Base-by-base conservation (phyloP, 2,797 vertebrate species). In the Sebastes minor region DNA sequence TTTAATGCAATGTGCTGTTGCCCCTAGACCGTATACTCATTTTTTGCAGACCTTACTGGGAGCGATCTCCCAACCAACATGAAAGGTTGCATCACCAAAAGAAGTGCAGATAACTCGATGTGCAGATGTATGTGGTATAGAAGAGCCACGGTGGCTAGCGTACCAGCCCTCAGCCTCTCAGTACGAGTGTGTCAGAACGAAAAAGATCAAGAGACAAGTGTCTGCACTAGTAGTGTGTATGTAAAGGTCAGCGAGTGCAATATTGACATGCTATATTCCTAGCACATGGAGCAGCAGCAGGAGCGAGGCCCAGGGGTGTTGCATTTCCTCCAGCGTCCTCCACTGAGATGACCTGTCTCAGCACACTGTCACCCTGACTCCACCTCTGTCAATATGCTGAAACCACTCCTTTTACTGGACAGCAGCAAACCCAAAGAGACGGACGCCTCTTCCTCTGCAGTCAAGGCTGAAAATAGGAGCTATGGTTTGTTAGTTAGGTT, bases 351-450 rank as follows among this genome's bases (percentile, higher is more conserved):
- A 89, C 90, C 91, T 92, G 86, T 75, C 91, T 94, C 89, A 86
- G 91, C 91, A 86, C 75, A 83, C 83, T 89, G 83, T 91, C 89
- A 88, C 88, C 89, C 91, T 90, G 90, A 91, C 86, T 89, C 87
- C 89, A 90, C 88, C 88, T 90, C 86, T 84, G 88, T 94, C 89
- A 81, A 88, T 90, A 87, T 89, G 91, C 92, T 92, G 88, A 92
- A 88, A 88, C 88, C 79, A 84, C 83, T 90, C 65, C 84, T 91
- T 90, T 90, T 35, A 74, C 57, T 35, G 20, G 83, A 69, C 57
- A 82, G 71, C 75, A 76, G 84, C 60, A 67, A 80, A 81, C 66
- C 59, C 38, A 67, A 85, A 46, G 52, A 76, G 28, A 71, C 18
- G 16, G 74, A 80, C 18, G 52, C 42, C 46, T 86, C 64, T 80